phyloP scores from a whole-genome alignment of 1,140 invertebrate species.

The Charaxes varanes region DNA sequence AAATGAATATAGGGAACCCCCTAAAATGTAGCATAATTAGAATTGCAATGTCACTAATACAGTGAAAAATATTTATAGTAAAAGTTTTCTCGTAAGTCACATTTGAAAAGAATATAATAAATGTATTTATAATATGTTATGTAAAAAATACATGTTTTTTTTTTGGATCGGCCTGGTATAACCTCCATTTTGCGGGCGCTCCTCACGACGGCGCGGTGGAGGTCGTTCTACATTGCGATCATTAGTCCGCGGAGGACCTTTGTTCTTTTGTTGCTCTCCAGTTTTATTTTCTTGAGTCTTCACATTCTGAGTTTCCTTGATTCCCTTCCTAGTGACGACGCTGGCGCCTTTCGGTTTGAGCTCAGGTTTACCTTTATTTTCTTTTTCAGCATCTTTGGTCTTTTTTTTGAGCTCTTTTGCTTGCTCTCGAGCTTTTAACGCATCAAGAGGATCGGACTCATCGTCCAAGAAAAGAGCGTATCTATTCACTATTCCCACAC shows the following conservation, averaged over 20 bases:
- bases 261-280: slow-evolving; percentile 77
- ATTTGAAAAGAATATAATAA: too few species aligned
- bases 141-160: too few species aligned
- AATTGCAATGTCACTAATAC: too few species aligned
- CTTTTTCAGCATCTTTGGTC: slow-evolving; percentile 88
- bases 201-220: slow-evolving; percentile 57
- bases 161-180: too few species aligned
- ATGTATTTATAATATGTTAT: too few species aligned
- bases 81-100: too few species aligned
- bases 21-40: too few species aligned
- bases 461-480: slow-evolving; percentile 93
- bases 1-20: too few species aligned
- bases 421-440: slow-evolving; percentile 85
- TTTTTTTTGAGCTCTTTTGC: slow-evolving; percentile 89
- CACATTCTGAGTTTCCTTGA: slow-evolving; percentile 81
- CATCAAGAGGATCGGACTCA: slow-evolving; percentile 90
- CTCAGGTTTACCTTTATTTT: slow-evolving; percentile 85
- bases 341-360: slow-evolving; percentile 72
- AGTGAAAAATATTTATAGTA: too few species aligned
- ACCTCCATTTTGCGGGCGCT: slow-evolving; percentile 61
- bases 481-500: slow-evolving; percentile 93
- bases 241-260: slow-evolving; percentile 49
- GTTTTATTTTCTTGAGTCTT: slow-evolving; percentile 79
- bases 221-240: slow-evolving; percentile 59
- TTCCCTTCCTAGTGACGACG: slow-evolving; percentile 75